phyloP scores from a whole-genome alignment of 2,797 vertebrate species.

The Leucoraja ocellata region DNA sequence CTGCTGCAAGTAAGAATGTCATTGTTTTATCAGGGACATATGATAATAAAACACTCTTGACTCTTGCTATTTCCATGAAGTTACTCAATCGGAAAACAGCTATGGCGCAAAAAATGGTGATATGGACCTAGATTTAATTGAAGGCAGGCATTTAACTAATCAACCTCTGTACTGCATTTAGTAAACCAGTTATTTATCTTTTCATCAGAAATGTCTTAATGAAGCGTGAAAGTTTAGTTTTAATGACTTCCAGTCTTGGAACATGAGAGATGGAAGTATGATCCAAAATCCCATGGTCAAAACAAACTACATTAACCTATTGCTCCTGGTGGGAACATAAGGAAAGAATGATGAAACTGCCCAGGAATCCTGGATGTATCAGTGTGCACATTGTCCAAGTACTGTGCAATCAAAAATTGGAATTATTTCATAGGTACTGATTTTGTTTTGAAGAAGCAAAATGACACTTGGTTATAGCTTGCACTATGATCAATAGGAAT shows the following conservation, averaged over 20 bases:
- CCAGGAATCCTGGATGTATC: not conserved
- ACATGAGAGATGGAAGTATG: not conserved
- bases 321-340: not conserved
- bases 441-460: not conserved
- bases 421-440: too few relatives aligned
- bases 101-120: not conserved
- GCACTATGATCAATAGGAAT: not conserved
- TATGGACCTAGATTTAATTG: not conserved
- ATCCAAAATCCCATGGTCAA: not conserved
- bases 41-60: too few relatives aligned
- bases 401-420: not conserved
- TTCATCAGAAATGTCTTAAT: not conserved
- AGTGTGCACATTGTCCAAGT: too few relatives aligned
- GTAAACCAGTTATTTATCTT: not conserved
- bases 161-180: not conserved
- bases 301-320: not conserved
- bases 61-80: not conserved
- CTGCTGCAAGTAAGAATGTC: too few relatives aligned
- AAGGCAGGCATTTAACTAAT: not conserved
- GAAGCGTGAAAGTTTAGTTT: not conserved
- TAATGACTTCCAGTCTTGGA: not conserved
- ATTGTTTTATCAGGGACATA: too few relatives aligned
- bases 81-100: not conserved
- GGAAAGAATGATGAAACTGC: not conserved
- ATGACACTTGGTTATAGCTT: not conserved